A percentile compares a stretch with the other conserved stretches of the same genome.
phyloP scores from a whole-genome alignment of 2,797 vertebrate genomes.

The Enteromius afrohamiltoni region DNA sequence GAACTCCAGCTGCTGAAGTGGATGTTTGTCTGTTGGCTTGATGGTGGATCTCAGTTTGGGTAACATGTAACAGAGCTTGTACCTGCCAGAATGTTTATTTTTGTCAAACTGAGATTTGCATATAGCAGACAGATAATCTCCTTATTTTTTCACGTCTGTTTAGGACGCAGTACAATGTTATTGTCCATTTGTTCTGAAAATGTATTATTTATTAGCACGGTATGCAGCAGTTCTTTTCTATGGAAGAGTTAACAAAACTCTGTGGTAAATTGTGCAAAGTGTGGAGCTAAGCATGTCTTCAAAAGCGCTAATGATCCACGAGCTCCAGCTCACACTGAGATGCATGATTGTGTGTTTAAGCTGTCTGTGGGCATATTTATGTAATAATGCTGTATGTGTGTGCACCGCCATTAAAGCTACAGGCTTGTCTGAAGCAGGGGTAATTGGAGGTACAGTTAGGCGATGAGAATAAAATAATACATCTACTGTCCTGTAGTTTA shows the following conservation, averaged over 20 bases:
- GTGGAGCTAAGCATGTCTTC: conserved; percentile 42
- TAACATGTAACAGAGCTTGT: conserved; percentile 91
- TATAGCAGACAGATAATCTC: neutral
- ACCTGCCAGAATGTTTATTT: conserved; percentile 60
- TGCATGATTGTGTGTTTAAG: conserved; percentile 35
- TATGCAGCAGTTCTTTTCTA: conserved; percentile 44
- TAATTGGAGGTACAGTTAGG: conserved; percentile 22
- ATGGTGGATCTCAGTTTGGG: conserved; percentile 89
- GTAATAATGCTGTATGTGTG: conserved; percentile 38
- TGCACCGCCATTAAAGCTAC: conserved; percentile 21
- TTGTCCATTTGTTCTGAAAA: conserved; percentile 7
- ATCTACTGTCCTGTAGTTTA: neutral
- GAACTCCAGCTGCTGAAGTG: conserved; percentile 91
- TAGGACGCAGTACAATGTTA: neutral
- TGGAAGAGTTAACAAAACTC: conserved; percentile 20
- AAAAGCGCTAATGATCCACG: conserved; percentile 35
- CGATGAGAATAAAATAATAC: neutral
- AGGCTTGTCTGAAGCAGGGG: conserved; percentile 22
- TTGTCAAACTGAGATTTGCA: neutral
- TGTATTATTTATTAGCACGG: conserved; percentile 38
- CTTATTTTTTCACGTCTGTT: neutral
- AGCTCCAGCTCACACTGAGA: conserved; percentile 1
- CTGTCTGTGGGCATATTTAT: conserved; percentile 35
- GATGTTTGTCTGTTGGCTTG: conserved; percentile 88
- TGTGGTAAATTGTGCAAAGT: conserved; percentile 31